Conservation (phyloP, 2,797 vertebrate species). For the Coccyzus lansbergi region DNA sequence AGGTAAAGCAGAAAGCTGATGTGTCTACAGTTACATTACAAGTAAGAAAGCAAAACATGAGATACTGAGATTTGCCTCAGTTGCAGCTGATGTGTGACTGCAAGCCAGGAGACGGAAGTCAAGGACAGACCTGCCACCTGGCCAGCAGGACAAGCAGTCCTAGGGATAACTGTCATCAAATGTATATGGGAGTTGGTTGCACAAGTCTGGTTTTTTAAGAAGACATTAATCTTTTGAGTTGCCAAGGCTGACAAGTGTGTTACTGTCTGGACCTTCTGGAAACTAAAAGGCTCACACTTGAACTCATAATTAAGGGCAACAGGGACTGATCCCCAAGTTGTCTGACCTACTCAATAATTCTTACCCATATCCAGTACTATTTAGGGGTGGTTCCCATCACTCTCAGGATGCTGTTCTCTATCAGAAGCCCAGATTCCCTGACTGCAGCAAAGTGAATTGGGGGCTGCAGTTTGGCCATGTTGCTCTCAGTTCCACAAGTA, state of each 20-base stretch:
- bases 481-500: background rate
- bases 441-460: background rate
- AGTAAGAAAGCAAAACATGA: background rate
- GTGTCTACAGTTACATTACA: background rate
- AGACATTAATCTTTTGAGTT: background rate
- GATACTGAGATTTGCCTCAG: fast-evolving
- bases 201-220: background rate
- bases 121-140: background rate
- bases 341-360: background rate
- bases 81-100: background rate
- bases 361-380: background rate
- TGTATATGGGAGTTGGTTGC: background rate
- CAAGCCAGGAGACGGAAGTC: background rate
- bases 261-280: background rate
- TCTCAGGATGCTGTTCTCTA: background rate
- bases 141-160: fast-evolving
- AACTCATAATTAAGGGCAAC: background rate
- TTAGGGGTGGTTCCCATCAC: background rate
- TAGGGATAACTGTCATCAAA: background rate
- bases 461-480: background rate
- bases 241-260: background rate
- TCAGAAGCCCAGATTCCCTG: background rate
- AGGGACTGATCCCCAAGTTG: background rate
- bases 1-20: background rate
- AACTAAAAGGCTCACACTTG: background rate